phyloP scores from a whole-genome alignment of 2,797 vertebrate genomes.

The Anableps anableps region DNA sequence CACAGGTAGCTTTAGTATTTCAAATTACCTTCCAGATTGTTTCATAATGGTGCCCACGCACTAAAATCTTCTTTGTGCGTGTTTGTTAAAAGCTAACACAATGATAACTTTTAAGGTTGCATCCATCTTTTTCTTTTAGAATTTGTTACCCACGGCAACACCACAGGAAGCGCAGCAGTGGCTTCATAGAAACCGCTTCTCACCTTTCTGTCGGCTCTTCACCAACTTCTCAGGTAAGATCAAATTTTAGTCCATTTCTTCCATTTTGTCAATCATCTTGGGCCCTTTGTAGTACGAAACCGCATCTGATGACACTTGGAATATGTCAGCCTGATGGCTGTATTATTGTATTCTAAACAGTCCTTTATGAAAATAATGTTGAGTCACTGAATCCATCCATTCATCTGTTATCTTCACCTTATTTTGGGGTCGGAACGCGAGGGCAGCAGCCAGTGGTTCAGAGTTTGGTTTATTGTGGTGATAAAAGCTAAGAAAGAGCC shows the following conservation, averaged over 20 bases:
- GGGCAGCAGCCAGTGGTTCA: too few species aligned
- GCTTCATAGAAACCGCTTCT: conserved; percentile 95
- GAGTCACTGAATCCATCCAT: too few species aligned
- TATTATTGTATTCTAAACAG: too few species aligned
- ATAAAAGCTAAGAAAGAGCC: background rate
- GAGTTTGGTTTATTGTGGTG: background rate
- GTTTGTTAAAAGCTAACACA: background rate
- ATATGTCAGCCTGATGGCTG: too few species aligned
- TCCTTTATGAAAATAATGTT: too few species aligned
- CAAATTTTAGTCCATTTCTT: background rate
- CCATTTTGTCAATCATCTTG: background rate
- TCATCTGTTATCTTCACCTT: too few species aligned
- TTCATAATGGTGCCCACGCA: background rate
- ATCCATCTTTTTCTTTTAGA: conserved; percentile 72
- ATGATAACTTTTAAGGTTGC: background rate
- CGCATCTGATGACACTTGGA: too few species aligned
- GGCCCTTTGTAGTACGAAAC: too few species aligned
- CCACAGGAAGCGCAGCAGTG: conserved; percentile 98
- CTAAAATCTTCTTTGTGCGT: background rate
- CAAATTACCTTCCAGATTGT: background rate
- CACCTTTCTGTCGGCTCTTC: conserved; percentile 92
- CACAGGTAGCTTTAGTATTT: background rate
- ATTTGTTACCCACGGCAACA: conserved; percentile 91
- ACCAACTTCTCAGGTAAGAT: conserved; percentile 88
- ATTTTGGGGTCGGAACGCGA: too few species aligned